A percentile compares a stretch with the other conserved stretches of the same genome.
Conservation (phyloP, 1,140 invertebrate species). For the Zelostemma sp. region DNA sequence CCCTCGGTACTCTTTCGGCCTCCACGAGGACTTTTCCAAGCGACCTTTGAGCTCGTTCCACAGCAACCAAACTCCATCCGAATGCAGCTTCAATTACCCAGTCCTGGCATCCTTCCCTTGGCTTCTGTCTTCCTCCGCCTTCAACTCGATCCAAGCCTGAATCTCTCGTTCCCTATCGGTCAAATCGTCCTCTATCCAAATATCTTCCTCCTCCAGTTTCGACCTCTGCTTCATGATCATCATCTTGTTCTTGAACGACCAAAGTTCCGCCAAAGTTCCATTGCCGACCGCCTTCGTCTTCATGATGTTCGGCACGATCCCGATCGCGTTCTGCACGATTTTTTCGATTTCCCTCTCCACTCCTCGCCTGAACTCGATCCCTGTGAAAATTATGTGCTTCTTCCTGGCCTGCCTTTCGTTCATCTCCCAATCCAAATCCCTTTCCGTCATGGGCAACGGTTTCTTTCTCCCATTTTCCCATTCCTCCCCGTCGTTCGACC, state of each 20-base stretch:
- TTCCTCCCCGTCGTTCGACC: neutral
- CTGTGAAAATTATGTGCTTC: neutral
- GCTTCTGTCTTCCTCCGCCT: neutral
- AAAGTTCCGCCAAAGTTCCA: neutral
- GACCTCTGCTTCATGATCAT: neutral
- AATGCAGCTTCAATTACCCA: neutral
- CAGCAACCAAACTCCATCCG: neutral
- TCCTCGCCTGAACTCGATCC: neutral
- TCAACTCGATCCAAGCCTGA: neutral
- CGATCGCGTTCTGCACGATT: neutral
- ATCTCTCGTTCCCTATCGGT: neutral
- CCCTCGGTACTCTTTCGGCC: neutral
- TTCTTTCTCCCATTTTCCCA: neutral
- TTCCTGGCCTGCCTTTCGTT: neutral
- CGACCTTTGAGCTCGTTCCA: neutral
- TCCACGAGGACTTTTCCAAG: slow-evolving; percentile 2
- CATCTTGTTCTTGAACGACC: slow-evolving; percentile 8
- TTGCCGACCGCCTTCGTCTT: neutral
- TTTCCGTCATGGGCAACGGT: neutral
- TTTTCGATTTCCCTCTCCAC: neutral
- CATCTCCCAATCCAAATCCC: neutral
- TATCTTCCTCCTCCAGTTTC: neutral
- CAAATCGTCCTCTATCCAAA: slow-evolving; percentile 1
- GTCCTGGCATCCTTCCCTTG: neutral
- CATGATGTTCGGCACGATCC: neutral